Base-by-base conservation (phyloP, 2,797 vertebrate genomes). In the Hippopotamyrus pictus region DNA sequence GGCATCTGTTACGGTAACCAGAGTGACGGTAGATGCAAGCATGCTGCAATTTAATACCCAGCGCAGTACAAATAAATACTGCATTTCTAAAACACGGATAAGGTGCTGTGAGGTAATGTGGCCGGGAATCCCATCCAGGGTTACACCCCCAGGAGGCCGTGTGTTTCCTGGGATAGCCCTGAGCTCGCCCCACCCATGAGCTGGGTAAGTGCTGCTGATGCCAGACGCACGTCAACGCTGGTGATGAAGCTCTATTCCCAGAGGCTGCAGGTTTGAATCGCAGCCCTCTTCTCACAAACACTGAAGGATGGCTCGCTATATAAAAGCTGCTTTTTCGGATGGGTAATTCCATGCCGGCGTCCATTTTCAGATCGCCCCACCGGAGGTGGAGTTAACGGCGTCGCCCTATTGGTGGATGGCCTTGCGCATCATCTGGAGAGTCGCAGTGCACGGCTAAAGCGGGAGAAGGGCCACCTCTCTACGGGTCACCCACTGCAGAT, bases 1-100 rank as follows among this genome's bases (percentile, higher is more conserved):
- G 14, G n/a, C 29, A 48, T 82, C 48, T 41, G 44, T 33, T 22
- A 57, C 54, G 3, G 65, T 14, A 41, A 19, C 73, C 33, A 48
- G n/a, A 8, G 84, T 48, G 86, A 89, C 62, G 87, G 85, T 54
- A 65, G 53, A 88, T 46, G 82, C 46, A 85, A 85, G 19, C 82
- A 25, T 19, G 44, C 37, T 17, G 73, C 73, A 76, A 76, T 37
- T 76, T 76, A 76, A 76, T 44, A 76, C 73, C 73, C 73, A 41
- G 73, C 14, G 6, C 14, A 76, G 14, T 37, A 76, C 73, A 41
- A 41, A 76, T 76, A 76, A 76, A 76, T 76, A 76, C 37, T 76
- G 73, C 6, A 76, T 76, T 44, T 41, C 14, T 76, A 41, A 41
- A 41, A 76, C 73, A 76, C 6, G 29, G 29, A 17, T 37, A 19